Evolutionary conservation across 2,888 invertebrate genomes (phyloP), one percentile per base, ranked within the genome.

Genomic region (Poecilus cupreus): DNA sequence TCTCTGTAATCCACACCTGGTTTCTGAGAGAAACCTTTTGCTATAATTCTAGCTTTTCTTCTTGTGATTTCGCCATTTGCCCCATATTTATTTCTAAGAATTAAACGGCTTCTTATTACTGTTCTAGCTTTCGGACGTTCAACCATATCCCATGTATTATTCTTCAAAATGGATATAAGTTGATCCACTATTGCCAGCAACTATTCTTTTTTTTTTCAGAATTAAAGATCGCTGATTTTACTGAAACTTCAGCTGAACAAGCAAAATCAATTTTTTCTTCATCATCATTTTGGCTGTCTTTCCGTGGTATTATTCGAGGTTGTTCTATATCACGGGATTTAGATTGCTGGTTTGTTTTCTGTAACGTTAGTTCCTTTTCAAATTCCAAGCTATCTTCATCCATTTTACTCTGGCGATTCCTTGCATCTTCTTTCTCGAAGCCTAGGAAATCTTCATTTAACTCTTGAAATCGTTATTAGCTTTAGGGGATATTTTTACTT

Each of bases 151-250:
- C n/a, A n/a, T n/a, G 11, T 46, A 11, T 46, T 46, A 11, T 46
- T 46, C 46, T 46, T n/a, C n/a, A n/a, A n/a, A n/a, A n/a, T n/a
- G n/a, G n/a, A n/a, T n/a, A n/a, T n/a, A n/a, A n/a, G n/a, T n/a
- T n/a, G n/a, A n/a, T n/a, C n/a, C n/a, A n/a, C n/a, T n/a, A n/a
- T n/a, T n/a, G n/a, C n/a, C 3, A 46, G 4, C 11, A n/a, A n/a
- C n/a, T n/a, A n/a, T n/a, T n/a, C n/a, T n/a, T n/a, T n/a, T n/a
- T n/a, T n/a, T n/a, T n/a, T n/a, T n/a, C n/a, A n/a, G n/a, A n/a
- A n/a, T n/a, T n/a, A n/a, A n/a, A n/a, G n/a, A n/a, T n/a, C n/a
- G 46, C 46, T 46, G 46, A 46, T 46, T 46, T 46, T 46, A 46
- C 11, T 6, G 46, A 46, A 46, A 4, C 46, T 46, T 46, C 46